Percentiles rank a stretch among this genome's conserved stretches.
These are phyloP conservation scores for Anastatus disparis DNA, from an alignment of 1,140 invertebrate genomes.

Conservation along the genomic window DNA sequence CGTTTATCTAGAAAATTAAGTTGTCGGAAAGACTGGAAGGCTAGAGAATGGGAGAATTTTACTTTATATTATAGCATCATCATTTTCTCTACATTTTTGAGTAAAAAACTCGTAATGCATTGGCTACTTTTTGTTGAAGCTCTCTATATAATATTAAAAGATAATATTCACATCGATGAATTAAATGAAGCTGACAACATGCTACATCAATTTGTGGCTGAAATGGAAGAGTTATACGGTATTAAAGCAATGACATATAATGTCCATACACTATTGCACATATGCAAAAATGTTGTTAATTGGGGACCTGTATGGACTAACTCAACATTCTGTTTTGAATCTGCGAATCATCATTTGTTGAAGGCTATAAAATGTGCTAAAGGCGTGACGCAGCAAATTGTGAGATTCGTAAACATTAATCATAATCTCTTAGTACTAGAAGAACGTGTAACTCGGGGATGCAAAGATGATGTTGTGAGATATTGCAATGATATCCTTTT, in stretches of 20 bases:
- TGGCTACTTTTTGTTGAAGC: conserved; percentile 39
- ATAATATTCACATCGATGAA: conserved; percentile 20
- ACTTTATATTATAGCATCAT: conserved; percentile 37
- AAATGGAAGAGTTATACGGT: conserved; percentile 23
- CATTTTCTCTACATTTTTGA: conserved; percentile 14
- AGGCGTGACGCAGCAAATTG: not conserved
- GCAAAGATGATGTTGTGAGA: conserved; percentile 4
- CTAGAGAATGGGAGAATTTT: no score
- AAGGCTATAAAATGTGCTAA: conserved; percentile 2
- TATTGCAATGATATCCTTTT: conserved; percentile 24
- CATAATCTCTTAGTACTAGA: no score
- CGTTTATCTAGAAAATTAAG: conserved; percentile 25
- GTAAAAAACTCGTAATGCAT: conserved; percentile 24
- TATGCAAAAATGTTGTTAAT: not conserved
- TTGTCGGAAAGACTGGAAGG: conserved; percentile 30
- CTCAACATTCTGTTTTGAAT: not conserved
- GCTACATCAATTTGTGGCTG: conserved; percentile 34
- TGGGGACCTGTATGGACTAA: conserved; percentile 3
- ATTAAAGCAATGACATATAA: no score
- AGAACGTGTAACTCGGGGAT: no score
- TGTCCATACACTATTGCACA: conserved; percentile 28
- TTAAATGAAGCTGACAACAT: conserved; percentile 14
- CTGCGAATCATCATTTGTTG: not conserved
- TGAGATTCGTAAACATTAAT: not conserved
- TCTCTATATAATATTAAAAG: conserved; percentile 37